A percentile compares a stretch with the other conserved stretches of the same genome.
These are phyloP conservation scores for Corynorhinus townsendii DNA, from an alignment of 2,113 vertebrate genomes.

Conservation along the genomic window DNA sequence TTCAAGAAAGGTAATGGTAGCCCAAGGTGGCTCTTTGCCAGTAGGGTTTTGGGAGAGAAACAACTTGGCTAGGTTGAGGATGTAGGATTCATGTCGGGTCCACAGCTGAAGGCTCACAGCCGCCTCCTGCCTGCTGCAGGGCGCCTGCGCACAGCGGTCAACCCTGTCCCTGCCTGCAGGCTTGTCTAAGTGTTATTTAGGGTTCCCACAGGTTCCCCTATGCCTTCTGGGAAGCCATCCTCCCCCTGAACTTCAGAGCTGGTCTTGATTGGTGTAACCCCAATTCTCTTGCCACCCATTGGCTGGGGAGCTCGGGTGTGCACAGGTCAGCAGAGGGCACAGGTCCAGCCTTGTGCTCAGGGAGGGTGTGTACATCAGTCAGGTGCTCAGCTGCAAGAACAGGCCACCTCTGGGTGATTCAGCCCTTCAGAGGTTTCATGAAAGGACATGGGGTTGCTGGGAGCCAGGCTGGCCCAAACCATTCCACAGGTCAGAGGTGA, in stretches of 20 bases:
- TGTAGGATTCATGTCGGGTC: fast-evolving
- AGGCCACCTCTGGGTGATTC: neutral
- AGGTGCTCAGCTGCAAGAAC: neutral
- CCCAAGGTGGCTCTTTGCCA: neutral
- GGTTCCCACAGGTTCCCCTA: neutral
- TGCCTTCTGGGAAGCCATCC: neutral
- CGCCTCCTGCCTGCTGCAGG: neutral
- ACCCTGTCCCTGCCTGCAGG: neutral
- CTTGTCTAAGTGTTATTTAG: neutral
- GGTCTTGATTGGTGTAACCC: neutral
- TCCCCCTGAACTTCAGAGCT: neutral
- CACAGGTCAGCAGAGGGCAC: neutral
- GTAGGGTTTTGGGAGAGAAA: neutral
- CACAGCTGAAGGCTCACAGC: fast-evolving
- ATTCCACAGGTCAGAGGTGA: neutral
- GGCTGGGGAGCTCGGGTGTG: neutral
- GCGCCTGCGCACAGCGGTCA: fast-evolving
- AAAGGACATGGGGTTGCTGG: neutral
- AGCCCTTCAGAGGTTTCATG: neutral
- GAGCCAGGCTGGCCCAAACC: neutral
- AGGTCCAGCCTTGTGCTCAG: neutral
- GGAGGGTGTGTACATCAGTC: neutral
- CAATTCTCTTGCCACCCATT: neutral
- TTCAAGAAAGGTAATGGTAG: neutral
- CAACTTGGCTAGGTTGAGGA: neutral